Percentiles rank a stretch among this genome's conserved stretches.
Conservation (phyloP, 2,888 invertebrate species). For the Hedychridium roseum region DNA sequence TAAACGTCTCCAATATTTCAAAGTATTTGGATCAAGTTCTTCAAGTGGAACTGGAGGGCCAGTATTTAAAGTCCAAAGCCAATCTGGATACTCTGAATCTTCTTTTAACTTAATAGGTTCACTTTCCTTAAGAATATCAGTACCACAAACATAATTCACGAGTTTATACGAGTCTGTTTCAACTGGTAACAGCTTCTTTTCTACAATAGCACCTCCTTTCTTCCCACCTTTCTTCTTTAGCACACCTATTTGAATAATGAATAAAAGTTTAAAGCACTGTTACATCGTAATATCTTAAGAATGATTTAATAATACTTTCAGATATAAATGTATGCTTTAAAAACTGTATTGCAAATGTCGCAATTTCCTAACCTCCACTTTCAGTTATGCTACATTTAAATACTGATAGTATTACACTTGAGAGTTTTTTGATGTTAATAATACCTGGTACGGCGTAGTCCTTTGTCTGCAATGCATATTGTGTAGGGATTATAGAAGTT, state of each 20-base stretch:
- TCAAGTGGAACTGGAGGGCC: conserved; percentile 73
- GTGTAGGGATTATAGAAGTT: conserved; percentile 24
- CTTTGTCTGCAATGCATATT: conserved; percentile 31
- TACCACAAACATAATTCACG: conserved; percentile 82
- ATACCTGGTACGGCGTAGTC: conserved; percentile 37
- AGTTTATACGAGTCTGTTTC: conserved; percentile 84
- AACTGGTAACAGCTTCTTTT: conserved; percentile 80
- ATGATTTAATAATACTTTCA: neutral
- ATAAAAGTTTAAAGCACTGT: neutral
- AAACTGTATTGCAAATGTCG: neutral
- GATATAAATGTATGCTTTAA: neutral
- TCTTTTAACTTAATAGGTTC: conserved; percentile 80
- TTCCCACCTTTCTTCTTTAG: conserved; percentile 70
- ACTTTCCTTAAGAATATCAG: conserved; percentile 81
- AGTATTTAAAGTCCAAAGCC: conserved; percentile 84
- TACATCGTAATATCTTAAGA: neutral
- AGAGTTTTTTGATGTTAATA: neutral
- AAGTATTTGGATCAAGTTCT: conserved; percentile 80
- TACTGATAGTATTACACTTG: too few species aligned
- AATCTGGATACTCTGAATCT: conserved; percentile 88
- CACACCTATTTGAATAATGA: conserved; percentile 13
- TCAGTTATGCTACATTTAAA: neutral
- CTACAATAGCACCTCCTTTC: conserved; percentile 70
- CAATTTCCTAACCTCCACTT: neutral
- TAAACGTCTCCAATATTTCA: conserved; percentile 83